Evolutionary conservation across 1,140 invertebrate genomes (phyloP), one percentile per base, ranked within the genome.

Genomic region (Ruditapes philippinarum): DNA sequence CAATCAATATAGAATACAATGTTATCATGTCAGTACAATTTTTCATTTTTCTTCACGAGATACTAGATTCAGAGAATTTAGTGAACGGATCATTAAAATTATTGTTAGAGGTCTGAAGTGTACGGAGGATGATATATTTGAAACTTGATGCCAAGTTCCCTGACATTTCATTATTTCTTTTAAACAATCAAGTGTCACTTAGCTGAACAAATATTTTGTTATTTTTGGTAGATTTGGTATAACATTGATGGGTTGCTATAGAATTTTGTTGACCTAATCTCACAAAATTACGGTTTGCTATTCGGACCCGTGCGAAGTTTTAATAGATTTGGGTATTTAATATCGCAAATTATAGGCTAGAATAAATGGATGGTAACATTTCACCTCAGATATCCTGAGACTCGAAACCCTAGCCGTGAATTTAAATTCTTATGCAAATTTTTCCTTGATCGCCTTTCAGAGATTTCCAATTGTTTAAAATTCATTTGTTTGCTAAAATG

Each of bases 291-390:
- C 54, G 25, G 54, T 38, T 81, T 65, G 54, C 54, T 62, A 42
- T 81, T 81, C 79, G 79, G 79, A 86, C 70, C 74, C 70, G 45
- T 78, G 84, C 84, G 84, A 76, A 86, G 54, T 62, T 62, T 86
- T 86, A 86, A 86, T 86, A 86, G 84, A 62, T 86, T 86, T 65
- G 68, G 84, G 73, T 86, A 78, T 86, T 86, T 86, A 86, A 78
- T 86, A 76, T 86, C 84, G 14, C 28, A 86, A 86, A 86, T 86
- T 86, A 86, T 78, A 86, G 84, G 70, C 54, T 86, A 62, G 49
- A 78, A 76, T 86, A 42, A 86, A 86, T 86, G 68, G 84, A 86
- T 86, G 45, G 84, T 78, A 86, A 86, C 84, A 62, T 86, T 86
- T 86, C 45, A 86, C 84, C 84, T 78, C 31, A 49, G 70, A 57